Percentiles rank a stretch among this genome's conserved stretches.
Conservation (phyloP, 1,140 invertebrate species). For the Drosophila biarmipes region DNA sequence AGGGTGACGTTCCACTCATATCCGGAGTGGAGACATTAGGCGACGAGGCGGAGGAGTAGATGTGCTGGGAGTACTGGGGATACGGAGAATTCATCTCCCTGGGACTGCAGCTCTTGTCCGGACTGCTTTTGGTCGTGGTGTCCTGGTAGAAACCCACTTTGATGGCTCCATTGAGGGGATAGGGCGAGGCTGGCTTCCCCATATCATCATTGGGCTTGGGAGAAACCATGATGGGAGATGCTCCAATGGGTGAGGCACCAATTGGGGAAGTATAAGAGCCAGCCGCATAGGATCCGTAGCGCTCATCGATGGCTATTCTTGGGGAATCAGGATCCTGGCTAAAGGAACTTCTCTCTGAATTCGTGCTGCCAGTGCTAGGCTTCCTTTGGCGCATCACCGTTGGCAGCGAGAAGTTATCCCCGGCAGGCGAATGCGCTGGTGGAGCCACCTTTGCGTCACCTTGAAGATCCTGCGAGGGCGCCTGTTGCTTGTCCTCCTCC, state of each 20-base stretch:
- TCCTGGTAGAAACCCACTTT: constrained; percentile 92
- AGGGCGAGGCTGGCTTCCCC: constrained; percentile 87
- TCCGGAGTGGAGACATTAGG: constrained; percentile 83
- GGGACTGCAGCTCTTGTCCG: constrained; percentile 89
- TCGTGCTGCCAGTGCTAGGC: constrained; percentile 89
- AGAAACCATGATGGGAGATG: constrained; percentile 86
- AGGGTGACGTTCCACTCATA: constrained; percentile 76
- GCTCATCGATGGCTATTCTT: constrained; percentile 87
- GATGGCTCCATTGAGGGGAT: constrained; percentile 89
- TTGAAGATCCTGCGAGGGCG: constrained; percentile 8
- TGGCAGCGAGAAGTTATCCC: constrained; percentile 72
- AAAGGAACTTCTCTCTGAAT: constrained; percentile 90
- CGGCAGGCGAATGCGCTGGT: constrained; percentile 64
- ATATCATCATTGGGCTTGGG: constrained; percentile 86
- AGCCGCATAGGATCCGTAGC: constrained; percentile 85
- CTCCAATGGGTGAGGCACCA: constrained; percentile 86
- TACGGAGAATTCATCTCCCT: constrained; percentile 87
- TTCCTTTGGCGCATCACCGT: constrained; percentile 86
- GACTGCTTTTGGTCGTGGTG: constrained; percentile 89
- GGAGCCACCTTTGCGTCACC: constrained; percentile 42
- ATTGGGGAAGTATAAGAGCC: constrained; percentile 88
- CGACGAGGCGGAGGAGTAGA: constrained; percentile 86
- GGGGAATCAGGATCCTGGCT: constrained; percentile 90
- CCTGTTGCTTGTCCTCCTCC: constrained; percentile 81
- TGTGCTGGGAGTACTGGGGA: constrained; percentile 87